Conservation (phyloP, 2,113 vertebrate species). For the Sula dactylatra region DNA sequence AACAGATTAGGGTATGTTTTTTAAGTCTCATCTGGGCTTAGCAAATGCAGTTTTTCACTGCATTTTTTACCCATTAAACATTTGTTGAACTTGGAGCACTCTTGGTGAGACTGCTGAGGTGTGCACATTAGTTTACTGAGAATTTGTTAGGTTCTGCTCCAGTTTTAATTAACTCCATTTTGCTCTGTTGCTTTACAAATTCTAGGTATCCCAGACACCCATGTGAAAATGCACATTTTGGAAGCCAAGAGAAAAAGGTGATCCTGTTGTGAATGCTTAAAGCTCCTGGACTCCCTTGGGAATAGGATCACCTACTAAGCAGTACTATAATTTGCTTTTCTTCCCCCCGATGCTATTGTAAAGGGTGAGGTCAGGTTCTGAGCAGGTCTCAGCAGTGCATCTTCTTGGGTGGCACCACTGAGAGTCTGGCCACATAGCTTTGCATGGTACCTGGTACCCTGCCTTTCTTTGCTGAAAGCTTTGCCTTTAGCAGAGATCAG, state of each 20-base stretch:
- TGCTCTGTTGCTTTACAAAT: background rate
- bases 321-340: background rate
- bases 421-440: background rate
- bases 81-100: background rate
- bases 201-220: background rate
- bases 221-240: background rate
- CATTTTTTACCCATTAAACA: background rate
- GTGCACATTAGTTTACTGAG: background rate
- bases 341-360: fast-evolving
- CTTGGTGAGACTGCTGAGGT: background rate
- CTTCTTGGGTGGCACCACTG: background rate
- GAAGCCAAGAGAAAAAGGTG: background rate
- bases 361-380: background rate
- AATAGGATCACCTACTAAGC: background rate
- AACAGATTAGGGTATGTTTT: background rate
- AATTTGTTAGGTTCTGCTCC: background rate
- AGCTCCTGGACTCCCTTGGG: background rate
- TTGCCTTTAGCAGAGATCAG: background rate
- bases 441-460: background rate
- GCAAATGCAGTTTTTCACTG: background rate
- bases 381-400: background rate
- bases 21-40: background rate
- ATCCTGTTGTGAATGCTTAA: background rate
- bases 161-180: background rate
- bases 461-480: background rate